Conservation (phyloP, 2,113 vertebrate species). For the Ictalurus furcatus region DNA sequence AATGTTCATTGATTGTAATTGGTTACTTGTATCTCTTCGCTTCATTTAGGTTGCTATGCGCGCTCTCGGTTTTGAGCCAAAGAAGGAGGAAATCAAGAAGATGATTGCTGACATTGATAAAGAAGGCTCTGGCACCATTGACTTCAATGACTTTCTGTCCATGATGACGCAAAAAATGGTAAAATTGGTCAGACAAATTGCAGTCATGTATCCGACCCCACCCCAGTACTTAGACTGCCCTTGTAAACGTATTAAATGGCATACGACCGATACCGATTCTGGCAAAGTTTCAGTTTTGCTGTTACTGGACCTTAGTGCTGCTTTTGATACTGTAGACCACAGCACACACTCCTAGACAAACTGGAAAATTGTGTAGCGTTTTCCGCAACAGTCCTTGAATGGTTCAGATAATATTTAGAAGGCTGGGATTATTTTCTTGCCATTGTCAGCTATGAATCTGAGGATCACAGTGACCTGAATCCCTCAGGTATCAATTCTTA, state of each 20-base stretch:
- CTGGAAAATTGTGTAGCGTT: neutral
- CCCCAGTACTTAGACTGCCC: neutral
- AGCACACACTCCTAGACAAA: neutral
- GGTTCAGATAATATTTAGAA: neutral
- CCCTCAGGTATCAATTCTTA: neutral
- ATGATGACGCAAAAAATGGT: slow-evolving; percentile 95
- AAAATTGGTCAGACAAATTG: slow-evolving; percentile 12
- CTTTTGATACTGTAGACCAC: neutral
- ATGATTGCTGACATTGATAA: slow-evolving; percentile 88
- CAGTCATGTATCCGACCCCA: neutral
- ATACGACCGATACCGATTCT: neutral
- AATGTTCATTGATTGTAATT: slow-evolving; percentile 8
- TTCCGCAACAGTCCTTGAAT: neutral
- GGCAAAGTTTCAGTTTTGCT: neutral
- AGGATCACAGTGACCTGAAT: neutral
- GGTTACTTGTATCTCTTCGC: slow-evolving; percentile 12
- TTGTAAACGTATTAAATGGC: neutral
- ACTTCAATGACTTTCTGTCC: slow-evolving; percentile 84
- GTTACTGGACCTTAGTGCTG: neutral
- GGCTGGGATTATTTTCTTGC: neutral
- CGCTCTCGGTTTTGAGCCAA: slow-evolving; percentile 92
- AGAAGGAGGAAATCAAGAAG: slow-evolving; percentile 92
- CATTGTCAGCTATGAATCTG: neutral
- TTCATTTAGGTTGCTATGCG: slow-evolving; percentile 85
- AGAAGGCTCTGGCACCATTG: slow-evolving; percentile 81